Evolutionary conservation across 2,888 invertebrate species (phyloP).

Genomic region (Polylopha cassiicola): DNA sequence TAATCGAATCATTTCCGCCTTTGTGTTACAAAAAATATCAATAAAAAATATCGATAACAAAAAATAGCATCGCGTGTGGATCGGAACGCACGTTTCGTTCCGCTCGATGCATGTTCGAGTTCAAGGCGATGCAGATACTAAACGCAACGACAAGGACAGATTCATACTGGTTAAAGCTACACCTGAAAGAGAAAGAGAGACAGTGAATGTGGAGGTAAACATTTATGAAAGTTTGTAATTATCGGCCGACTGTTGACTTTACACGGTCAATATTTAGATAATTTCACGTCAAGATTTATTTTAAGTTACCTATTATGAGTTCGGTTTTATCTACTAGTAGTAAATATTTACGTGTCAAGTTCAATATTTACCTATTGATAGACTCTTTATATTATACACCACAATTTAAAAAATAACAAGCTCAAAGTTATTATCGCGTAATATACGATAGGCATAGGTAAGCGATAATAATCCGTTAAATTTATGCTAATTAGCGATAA

Average conservation of each 20-base stretch:
- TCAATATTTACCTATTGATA: conserved; percentile 8
- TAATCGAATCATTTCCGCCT: conserved; percentile 10
- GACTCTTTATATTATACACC: background rate
- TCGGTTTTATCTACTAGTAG: conserved; percentile 1
- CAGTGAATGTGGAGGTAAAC: conserved; percentile 22
- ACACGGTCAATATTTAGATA: conserved; percentile 27
- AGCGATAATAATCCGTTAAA: no score
- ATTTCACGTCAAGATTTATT: conserved; percentile 21
- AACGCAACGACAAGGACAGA: conserved; percentile 13
- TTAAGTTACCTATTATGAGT: conserved; percentile 8
- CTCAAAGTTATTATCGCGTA: no score
- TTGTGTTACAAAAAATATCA: conserved; percentile 3
- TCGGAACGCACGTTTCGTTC: conserved; percentile 12
- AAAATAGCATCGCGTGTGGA: conserved; percentile 17
- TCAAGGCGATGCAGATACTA: conserved; percentile 19
- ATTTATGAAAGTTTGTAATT: conserved; percentile 32
- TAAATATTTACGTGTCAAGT: conserved; percentile 9
- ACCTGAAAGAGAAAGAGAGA: conserved; percentile 3
- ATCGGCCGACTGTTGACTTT: conserved; percentile 25
- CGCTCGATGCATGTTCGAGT: conserved; percentile 14
- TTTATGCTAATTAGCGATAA: no score
- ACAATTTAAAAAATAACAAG: no score
- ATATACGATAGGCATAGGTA: no score
- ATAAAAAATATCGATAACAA: conserved; percentile 7
- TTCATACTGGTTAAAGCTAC: conserved; percentile 14